phyloP scores from a whole-genome alignment of 2,888 invertebrate genomes.

The Geotrupes spiniger region DNA sequence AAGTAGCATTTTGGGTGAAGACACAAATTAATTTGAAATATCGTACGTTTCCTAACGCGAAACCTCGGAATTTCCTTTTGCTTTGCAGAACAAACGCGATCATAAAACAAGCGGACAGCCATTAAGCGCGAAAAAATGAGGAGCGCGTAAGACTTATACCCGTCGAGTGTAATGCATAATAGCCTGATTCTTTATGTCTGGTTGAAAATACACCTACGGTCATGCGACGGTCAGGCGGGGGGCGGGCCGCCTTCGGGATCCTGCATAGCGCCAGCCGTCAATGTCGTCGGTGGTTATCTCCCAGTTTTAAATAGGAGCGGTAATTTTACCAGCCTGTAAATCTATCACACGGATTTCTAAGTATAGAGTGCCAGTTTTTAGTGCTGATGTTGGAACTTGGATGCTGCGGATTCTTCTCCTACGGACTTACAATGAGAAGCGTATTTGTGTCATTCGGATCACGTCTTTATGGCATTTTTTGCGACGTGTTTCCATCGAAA shows the following conservation, averaged over 20 bases:
- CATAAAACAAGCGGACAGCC: background rate
- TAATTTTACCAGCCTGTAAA: conserved; percentile 22
- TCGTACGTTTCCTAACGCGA: no score
- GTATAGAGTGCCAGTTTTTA: conserved; percentile 24
- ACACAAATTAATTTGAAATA: no score
- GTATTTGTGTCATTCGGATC: conserved; percentile 12
- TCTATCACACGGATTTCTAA: conserved; percentile 25
- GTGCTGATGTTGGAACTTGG: conserved; percentile 21
- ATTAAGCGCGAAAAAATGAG: conserved; percentile 5
- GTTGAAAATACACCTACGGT: conserved; percentile 20
- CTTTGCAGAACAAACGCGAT: no score
- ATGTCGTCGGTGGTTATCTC: conserved; percentile 20
- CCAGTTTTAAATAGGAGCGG: conserved; percentile 15
- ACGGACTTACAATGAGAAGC: conserved; percentile 20
- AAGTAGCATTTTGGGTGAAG: no score
- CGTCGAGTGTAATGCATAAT: conserved; percentile 17
- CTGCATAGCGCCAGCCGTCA: conserved; percentile 14
- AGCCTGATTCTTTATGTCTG: conserved; percentile 16
- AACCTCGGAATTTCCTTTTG: no score
- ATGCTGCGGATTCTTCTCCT: conserved; percentile 26
- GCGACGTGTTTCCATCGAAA: conserved; percentile 18
- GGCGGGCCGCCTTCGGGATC: conserved; percentile 18
- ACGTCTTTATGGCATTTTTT: conserved; percentile 13
- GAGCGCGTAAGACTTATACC: conserved; percentile 19
- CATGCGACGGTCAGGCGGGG: no score